Conservation (phyloP, 2,888 invertebrate species). For the Chrysodeixis includens region DNA sequence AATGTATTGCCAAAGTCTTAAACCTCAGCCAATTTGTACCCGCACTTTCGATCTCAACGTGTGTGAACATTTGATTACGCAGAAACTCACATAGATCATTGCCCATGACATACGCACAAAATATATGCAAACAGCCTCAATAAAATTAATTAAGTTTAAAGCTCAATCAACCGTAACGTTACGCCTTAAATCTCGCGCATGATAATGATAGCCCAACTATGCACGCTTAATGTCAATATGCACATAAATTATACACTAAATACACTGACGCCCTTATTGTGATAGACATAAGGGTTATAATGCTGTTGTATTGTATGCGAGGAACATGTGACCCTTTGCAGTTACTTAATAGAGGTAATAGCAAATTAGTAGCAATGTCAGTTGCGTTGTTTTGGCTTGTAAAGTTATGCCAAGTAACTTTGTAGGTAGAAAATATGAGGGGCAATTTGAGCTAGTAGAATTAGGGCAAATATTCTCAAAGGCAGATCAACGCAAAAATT, state of each 20-base stretch:
- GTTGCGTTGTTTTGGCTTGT: conserved; percentile 51
- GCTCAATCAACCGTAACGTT: conserved; percentile 30
- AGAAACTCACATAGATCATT: not conserved
- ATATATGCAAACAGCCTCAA: conserved; percentile 14
- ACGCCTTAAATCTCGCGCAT: conserved; percentile 47
- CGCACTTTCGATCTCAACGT: too few relatives aligned
- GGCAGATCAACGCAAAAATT: too few relatives aligned
- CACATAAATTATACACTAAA: conserved; percentile 62
- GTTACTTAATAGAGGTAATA: conserved; percentile 36
- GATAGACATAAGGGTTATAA: conserved; percentile 42
- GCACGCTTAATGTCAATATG: conserved; percentile 65
- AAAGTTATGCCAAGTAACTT: conserved; percentile 31
- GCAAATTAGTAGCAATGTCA: conserved; percentile 65
- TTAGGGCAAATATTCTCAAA: too few relatives aligned
- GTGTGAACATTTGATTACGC: too few relatives aligned
- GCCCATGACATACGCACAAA: not conserved
- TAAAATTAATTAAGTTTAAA: conserved; percentile 28
- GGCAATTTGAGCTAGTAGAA: too few relatives aligned
- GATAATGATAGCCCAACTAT: conserved; percentile 64
- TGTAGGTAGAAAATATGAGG: too few relatives aligned
- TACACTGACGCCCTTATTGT: conserved; percentile 40
- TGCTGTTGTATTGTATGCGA: conserved; percentile 12
- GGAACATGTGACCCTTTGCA: conserved; percentile 62
- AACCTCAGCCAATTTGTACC: too few relatives aligned
- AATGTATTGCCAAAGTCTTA: too few relatives aligned